Evolutionary conservation across 1,140 invertebrate species (phyloP), one percentile per base, ranked within the genome.

Genomic region (Holcopasites calliopsidis): DNA sequence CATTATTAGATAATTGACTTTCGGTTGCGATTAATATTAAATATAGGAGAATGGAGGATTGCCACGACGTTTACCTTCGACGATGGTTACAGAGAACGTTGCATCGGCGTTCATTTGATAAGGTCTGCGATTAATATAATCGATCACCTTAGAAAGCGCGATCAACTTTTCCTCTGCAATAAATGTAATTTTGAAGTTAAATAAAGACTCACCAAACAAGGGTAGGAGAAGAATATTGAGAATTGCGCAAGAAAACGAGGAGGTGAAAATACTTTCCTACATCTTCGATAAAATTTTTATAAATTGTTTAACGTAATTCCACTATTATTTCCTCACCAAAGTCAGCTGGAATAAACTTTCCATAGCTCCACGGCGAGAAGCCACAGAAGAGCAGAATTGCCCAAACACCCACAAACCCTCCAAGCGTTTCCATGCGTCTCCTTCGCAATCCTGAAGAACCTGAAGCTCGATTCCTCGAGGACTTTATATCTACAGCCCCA

Each of bases 31-130:
- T n/a, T n/a, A n/a, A n/a, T n/a, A n/a, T n/a, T n/a, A n/a, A n/a
- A n/a, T n/a, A n/a, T n/a, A n/a, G n/a, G n/a, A n/a, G n/a, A n/a
- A n/a, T n/a, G n/a, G n/a, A n/a, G n/a, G n/a, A n/a, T n/a, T n/a
- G n/a, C n/a, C n/a, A n/a, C 7, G 33, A 23, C 8, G 8, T 38
- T 78, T 85, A 89, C 90, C 88, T 89, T 90, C 80, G 1, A 80
- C 80, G 18, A 90, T 79, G 0, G 89, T 85, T 13, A 90, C n/a
- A 38, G 88, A 87, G 7, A 86, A 86, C 49, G 79, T 82, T 5
- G 76, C 77, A 65, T 90, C 89, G 0, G 80, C 33, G 55, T 90
- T 91, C 84, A 90, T 88, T 72, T 90, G 83, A 6, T 77, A 21
- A 10, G 82, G 71, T 62, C 86, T 85, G 6, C 72, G 61, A 18